Base-by-base conservation (phyloP, 2,888 invertebrate species). In the Julus scandinavius region DNA sequence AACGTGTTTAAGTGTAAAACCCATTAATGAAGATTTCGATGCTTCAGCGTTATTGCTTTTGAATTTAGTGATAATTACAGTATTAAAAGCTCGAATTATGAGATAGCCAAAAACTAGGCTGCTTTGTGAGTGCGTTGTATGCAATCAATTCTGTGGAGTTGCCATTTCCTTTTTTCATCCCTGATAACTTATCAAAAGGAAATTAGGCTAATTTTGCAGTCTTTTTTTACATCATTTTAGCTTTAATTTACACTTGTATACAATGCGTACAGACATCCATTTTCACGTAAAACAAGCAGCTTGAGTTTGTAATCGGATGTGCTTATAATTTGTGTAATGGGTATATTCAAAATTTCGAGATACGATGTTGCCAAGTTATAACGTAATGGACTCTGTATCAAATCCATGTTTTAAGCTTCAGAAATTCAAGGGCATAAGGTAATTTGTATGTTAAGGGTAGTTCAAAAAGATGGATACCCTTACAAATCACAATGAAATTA, bases 311-410 rank as follows among this genome's bases (percentile, higher is more conserved):
- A 80, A 80, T 80, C 80, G 80, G 80, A 80, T 38, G 38, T 80
- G 80, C 80, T 80, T 80, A 80, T 29, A 80, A 80, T 80, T 80
- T 80, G 80, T 80, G 11, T 80, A 38, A 80, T 80, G 38, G 13
- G 29, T 72, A 20, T 29, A 72, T 72, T 72, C 63, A 11, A 38
- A 38, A 29, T 80, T 80, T 29, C 1, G 38, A 29, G 80, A 80
- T 80, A 80, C 38, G 80, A 80, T 80, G 80, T 80, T 80, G 80
- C 80, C 80, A 80, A 80, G 80, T 80, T 80, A 38, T 38, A 20
- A 29, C 80, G 80, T 80, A 11, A 29, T 72, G 38, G 1, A 29
- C 29, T 80, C 38, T 1, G 20, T 2, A 72, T 72, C 9, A 29
- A 20, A 17, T 20, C 63, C 20, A n/a, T 72, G 1, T 4, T 5